Evolutionary conservation across 2,797 vertebrate genomes (phyloP), one percentile per base, ranked within the genome.

Genomic region (Thunnus albacares): DNA sequence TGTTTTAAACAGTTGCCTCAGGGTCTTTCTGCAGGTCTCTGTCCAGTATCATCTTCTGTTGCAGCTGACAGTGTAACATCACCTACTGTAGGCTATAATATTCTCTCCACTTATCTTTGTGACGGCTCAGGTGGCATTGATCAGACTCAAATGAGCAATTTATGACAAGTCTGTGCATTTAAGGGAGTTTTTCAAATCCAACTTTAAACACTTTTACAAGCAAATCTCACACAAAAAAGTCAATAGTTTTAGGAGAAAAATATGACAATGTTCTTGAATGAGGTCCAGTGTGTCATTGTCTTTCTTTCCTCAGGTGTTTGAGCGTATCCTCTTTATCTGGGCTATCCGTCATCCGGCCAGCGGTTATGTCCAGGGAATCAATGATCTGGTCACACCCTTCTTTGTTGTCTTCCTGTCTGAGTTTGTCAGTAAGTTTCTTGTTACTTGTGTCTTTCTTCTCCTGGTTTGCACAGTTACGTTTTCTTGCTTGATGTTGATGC

Each of bases 361-460:
- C 14, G 98, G 98, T 79, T 99, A 99, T 67, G 98, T 99, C 52
- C 98, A 99, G 94, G 98, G 98, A 41, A 99, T 99, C 93, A 99
- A 99, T 62, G 98, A 99, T 92, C 95, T 99, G 91, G 98, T 99
- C 95, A 99, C 98, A 8, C 98, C 98, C 0, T 99, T 99, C 95
- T 99, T 99, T 88, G 98, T 99, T 3, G 98, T 99, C 90, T 99
- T 99, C 96, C 96, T 99, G 88, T 98, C 98, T 0, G 98, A 99
- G 94, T 97, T 99, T 71, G 98, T 99, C 65, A 97, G 98, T 99
- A 96, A 97, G 98, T 96, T 1, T 6, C 22, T 53, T 51, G 6
- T 51, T 51, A n/a, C 18, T 51, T n/a, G 45, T 17, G 45, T 17
- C 17, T 17, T 47, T 47, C 45, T 47, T 47, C 35, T 38, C 10